phyloP scores from a whole-genome alignment of 2,888 invertebrate species.

The Urechis unicinctus region DNA sequence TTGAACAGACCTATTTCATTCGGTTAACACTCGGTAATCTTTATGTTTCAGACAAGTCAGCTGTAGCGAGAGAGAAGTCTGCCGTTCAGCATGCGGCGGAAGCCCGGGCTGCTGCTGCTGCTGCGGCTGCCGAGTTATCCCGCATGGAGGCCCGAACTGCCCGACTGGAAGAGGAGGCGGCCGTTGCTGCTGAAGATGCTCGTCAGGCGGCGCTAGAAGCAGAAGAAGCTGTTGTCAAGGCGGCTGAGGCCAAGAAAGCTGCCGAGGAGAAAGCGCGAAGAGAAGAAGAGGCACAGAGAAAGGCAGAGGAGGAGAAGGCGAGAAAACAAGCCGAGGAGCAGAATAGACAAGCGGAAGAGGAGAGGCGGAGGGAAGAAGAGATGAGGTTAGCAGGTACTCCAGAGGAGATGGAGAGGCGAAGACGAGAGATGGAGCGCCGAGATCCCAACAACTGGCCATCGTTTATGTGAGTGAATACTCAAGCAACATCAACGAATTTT shows the following conservation, averaged over 20 bases:
- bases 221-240: constrained; percentile 2
- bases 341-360: constrained; percentile 21
- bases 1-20: background rate
- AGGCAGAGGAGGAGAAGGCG: constrained; percentile 22
- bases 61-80: constrained; percentile 5
- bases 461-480: constrained; percentile 33
- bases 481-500: background rate
- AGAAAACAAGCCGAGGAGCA: constrained; percentile 23
- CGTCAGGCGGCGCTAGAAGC: constrained; percentile 6
- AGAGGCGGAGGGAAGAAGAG: constrained; percentile 22
- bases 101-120: constrained; percentile 2
- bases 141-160: constrained; percentile 3
- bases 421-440: constrained; percentile 23
- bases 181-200: constrained; percentile 7
- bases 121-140: constrained; percentile 1
- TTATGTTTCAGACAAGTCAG: background rate
- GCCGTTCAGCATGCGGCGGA: constrained; percentile 8
- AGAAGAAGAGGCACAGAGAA: constrained; percentile 15
- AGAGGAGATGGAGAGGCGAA: constrained; percentile 22
- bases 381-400: constrained; percentile 12
- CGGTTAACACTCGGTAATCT: no score
- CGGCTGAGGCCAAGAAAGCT: constrained; percentile 11
- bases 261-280: constrained; percentile 9
- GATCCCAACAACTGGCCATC: constrained; percentile 39
- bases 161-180: constrained; percentile 7